Base-by-base conservation (phyloP, 2,797 vertebrate species). In the Taeniopygia guttata region DNA sequence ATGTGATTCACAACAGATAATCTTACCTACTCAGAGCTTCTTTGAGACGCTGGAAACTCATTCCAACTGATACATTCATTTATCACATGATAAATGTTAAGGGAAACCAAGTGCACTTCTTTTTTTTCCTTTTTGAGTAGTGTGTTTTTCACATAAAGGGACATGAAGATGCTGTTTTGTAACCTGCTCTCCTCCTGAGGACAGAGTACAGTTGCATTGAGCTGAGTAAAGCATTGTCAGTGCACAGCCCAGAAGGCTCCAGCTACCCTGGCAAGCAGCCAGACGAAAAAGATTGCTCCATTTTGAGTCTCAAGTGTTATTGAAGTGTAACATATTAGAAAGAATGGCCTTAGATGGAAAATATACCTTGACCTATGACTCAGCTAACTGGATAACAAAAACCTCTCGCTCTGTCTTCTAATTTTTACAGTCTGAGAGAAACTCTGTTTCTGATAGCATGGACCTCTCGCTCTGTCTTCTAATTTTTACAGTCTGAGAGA, bases 321-420 rank as follows among this genome's bases (percentile, higher is more conserved):
- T 82, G 74, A 94, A 91, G 69, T 67, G 85, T 89, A 80, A 86
- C 52, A 77, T 79, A 86, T 86, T 82, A 88, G 74, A 83, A 88
- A 84, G 64, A 76, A 63, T 29, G 84, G 74, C 55, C 59, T 86
- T 64, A 27, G 48, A 60, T 74, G 54, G 85, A 86, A 91, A 81
- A 87, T 74, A 56, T 7, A 90, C 54, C 72, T 91, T 17, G 12
- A 68, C 52, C 77, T 60, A 55, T 95, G 94, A 93, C 83, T 93
- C 93, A 91, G 56, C 60, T 89, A 77, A 52, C 19, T 77, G 68
- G 25, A 34, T 34, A 78, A 46, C 77, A 67, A 30, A 59, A 76
- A 23, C 43, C 9, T 84, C 52, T 86, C 0, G 0, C 49, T 63
- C 60, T 48, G 10, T 32, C 70, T 81, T 66, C 62, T 73, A 5